A percentile compares a stretch with the other conserved stretches of the same genome.
Evolutionary conservation across 1,140 invertebrate genomes (phyloP).

Genomic region (Trichomalopsis sarcophagae): DNA sequence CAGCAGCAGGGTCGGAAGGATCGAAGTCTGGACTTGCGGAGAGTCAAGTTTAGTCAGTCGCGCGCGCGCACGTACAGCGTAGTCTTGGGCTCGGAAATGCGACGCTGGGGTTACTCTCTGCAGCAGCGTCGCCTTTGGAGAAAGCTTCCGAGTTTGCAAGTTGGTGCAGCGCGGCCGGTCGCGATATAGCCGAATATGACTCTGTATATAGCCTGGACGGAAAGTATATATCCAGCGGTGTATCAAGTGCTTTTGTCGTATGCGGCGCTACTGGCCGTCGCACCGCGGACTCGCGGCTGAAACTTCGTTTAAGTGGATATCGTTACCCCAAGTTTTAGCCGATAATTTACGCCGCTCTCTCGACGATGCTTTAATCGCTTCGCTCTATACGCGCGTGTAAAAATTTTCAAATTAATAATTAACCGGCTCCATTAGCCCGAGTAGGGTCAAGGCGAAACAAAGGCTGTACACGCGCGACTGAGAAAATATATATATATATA

Average conservation of each 20-base stretch:
- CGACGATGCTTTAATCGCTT: constrained; percentile 32
- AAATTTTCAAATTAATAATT: too few relatives aligned
- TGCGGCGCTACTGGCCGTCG: not conserved
- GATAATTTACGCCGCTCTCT: constrained; percentile 56
- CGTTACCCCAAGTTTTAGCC: constrained; percentile 63
- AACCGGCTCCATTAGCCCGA: too few relatives aligned
- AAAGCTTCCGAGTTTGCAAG: constrained; percentile 57
- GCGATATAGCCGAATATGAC: constrained; percentile 63
- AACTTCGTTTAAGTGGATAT: constrained; percentile 70
- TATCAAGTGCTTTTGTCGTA: constrained; percentile 37
- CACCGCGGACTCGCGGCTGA: constrained; percentile 50
- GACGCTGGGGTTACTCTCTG: not conserved
- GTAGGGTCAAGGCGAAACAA: too few relatives aligned
- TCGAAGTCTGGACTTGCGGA: too few relatives aligned
- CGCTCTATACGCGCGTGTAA: not conserved
- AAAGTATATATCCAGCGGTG: constrained; percentile 51
- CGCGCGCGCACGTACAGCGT: not conserved
- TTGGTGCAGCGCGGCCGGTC: constrained; percentile 44
- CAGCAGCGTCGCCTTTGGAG: not conserved
- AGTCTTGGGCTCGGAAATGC: constrained; percentile 1
- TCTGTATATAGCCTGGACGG: constrained; percentile 48
- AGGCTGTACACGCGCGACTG: too few relatives aligned
- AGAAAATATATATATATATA: too few relatives aligned
- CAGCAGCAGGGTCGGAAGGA: too few relatives aligned
- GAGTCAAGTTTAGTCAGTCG: too few relatives aligned